Base-by-base conservation (phyloP, 2,888 invertebrate genomes). In the Nycteola revayana region DNA sequence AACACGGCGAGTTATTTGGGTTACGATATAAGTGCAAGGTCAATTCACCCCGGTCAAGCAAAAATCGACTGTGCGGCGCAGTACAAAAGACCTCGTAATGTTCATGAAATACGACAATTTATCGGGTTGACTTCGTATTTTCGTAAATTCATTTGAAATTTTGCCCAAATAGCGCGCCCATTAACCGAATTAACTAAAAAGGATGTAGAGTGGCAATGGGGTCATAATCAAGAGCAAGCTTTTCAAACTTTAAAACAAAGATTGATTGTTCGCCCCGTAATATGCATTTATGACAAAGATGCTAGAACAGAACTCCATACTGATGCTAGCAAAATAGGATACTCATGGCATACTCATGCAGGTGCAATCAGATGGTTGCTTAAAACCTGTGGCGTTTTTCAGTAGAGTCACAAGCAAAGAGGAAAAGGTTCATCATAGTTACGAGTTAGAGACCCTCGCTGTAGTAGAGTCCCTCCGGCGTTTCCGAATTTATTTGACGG, bases 41-140 rank as follows among this genome's bases (percentile, higher is more conserved):
- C 25, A 8, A 32, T 37, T 25, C 37, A 11, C 21, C 37, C 37
- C 1, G 37, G 37, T 8, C 25, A 26, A 7, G 9, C 25, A 1
- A 37, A 37, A 18, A 32, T 32, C n/a, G 10, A 32, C 9, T 28
- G 10, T 14, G 17, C 28, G 3, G 6, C 28, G 2, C 1, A 25
- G 10, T 37, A 32, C 14, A 25, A 28, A 29, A 9, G 1, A 28
- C 32, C 32, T 6, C 10, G 14, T 6, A 40, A 40, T 20, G 29
- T 32, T 1, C 35, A 40, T 18, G 23, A 40, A 8, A 11, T 32
- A 1, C n/a, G 35, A 4, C 34, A 31, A 20, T 39, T 39, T 17
- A 20, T 38, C 1, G 38, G 38, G 1, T 22, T 44, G 7, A 22
- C 26, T 1, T 24, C 14, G 7, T 39, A 31, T 28, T 40, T 40